Conservation (phyloP, 1,140 invertebrate genomes). For the Diorhabda elongata region DNA sequence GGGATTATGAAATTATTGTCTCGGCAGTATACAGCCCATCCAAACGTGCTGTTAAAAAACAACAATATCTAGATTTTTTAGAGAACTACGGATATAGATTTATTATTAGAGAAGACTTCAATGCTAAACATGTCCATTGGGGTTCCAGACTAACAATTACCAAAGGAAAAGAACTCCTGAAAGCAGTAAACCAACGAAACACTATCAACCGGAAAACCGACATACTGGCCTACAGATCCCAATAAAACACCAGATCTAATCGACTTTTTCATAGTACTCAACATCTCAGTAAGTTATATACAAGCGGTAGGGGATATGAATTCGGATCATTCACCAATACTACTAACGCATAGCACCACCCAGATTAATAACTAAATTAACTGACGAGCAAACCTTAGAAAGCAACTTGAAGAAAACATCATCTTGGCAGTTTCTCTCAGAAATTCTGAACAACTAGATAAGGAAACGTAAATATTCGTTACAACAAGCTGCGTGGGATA, state of each 20-base stretch:
- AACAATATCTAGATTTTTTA: constrained; percentile 6
- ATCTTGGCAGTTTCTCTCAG: too few species aligned
- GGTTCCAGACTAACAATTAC: background rate
- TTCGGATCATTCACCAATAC: too few species aligned
- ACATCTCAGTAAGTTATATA: too few species aligned
- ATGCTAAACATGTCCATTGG: constrained; percentile 2
- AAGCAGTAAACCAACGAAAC: constrained; percentile 1
- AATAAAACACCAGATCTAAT: background rate
- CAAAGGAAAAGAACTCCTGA: constrained; percentile 5
- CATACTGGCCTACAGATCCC: constrained; percentile 4
- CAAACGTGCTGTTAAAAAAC: constrained; percentile 2
- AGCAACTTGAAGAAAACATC: too few species aligned
- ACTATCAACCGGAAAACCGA: constrained; percentile 7
- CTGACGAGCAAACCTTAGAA: too few species aligned
- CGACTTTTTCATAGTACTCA: too few species aligned
- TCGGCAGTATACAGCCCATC: background rate
- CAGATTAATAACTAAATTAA: too few species aligned
- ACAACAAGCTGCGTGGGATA: too few species aligned
- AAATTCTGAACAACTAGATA: too few species aligned
- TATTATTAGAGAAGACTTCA: background rate
- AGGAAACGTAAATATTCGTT: too few species aligned
- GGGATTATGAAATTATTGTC: constrained; percentile 6
- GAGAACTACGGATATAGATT: constrained; percentile 7
- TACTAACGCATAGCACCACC: too few species aligned
- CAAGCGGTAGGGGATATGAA: too few species aligned